These are phyloP conservation scores for Hestina assimilis DNA, from an alignment of 1,140 invertebrate species.

Conservation along the genomic window DNA sequence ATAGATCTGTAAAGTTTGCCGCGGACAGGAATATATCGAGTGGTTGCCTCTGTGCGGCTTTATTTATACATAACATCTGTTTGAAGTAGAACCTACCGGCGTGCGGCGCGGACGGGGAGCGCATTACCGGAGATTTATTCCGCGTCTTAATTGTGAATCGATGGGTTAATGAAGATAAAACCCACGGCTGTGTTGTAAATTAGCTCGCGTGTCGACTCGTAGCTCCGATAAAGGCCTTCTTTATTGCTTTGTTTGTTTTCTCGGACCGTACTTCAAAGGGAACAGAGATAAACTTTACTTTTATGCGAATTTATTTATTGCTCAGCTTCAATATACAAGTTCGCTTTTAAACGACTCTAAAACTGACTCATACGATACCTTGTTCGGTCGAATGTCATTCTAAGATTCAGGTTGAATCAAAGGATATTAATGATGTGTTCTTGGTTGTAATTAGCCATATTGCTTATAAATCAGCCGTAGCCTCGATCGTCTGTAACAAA, in stretches of 20 bases:
- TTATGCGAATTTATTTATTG: conserved; percentile 74
- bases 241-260: conserved; percentile 78
- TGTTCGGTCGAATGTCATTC: conserved; percentile 23
- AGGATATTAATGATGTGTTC: conserved; percentile 58
- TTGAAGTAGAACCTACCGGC: conserved; percentile 75
- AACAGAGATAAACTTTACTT: conserved; percentile 73
- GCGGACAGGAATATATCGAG: conserved; percentile 77
- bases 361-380: conserved; percentile 40
- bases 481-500: conserved; percentile 59
- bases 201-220: conserved; percentile 77
- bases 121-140: conserved; percentile 77
- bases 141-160: conserved; percentile 78
- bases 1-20: conserved; percentile 77
- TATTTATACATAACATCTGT: conserved; percentile 78
- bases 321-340: conserved; percentile 53
- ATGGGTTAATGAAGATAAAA: conserved; percentile 79
- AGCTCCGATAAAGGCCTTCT: conserved; percentile 76
- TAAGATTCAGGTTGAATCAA: conserved; percentile 19
- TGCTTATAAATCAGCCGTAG: conserved; percentile 68
- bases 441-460: conserved; percentile 60
- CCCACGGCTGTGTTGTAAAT: conserved; percentile 76
- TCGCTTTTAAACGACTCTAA: conserved; percentile 42
- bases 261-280: conserved; percentile 75
- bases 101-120: conserved; percentile 59
- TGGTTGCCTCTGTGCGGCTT: conserved; percentile 75